Evolutionary conservation across 2,113 vertebrate genomes (phyloP), one percentile per base, ranked within the genome.

Genomic region (Aleadryas rufinucha): DNA sequence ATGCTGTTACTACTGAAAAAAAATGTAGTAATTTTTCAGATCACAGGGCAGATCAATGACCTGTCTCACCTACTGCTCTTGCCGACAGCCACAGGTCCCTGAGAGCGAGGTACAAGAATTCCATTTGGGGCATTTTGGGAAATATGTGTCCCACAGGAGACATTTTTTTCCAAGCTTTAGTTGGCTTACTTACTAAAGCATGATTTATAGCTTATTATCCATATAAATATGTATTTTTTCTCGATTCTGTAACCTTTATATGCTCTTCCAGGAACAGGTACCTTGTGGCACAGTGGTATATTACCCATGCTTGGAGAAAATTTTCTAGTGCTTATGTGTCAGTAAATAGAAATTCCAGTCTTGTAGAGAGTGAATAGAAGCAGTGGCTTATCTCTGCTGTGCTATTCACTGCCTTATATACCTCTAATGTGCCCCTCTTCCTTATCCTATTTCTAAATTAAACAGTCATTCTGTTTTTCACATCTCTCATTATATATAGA

Each of bases 401-500:
- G 65, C 79, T 96, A 4, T 90, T 95, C 64, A 71, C 65, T 92
- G 85, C 64, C 79, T 95, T 84, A 71, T 37, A 89, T 89, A 78
- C 69, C 74, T 84, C 86, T 92, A 93, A 93, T 82, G 44, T 69
- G 57, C 45, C 63, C 71, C 50, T 90, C 69, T 97, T 89, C 86
- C 80, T 93, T 81, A 95, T 81, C 79, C 65, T 88, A 75, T 86
- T 93, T 93, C 95, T 92, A 94, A 96, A 95, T 94, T 93, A 93
- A 95, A 96, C 85, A 96, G 92, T 89, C 90, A 95, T 95, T 79
- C 83, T 92, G 72, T 41, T 94, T 93, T 96, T 94, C 94, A 95
- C 95, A 93, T 96, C 94, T 94, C 60, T 96, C 90, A 92, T 92
- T 94, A 93, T 92, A 93, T 92, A 81, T 23, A 94, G 95, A 96